Base-by-base conservation (phyloP, 2,797 vertebrate species). In the Ceyx erithaca region DNA sequence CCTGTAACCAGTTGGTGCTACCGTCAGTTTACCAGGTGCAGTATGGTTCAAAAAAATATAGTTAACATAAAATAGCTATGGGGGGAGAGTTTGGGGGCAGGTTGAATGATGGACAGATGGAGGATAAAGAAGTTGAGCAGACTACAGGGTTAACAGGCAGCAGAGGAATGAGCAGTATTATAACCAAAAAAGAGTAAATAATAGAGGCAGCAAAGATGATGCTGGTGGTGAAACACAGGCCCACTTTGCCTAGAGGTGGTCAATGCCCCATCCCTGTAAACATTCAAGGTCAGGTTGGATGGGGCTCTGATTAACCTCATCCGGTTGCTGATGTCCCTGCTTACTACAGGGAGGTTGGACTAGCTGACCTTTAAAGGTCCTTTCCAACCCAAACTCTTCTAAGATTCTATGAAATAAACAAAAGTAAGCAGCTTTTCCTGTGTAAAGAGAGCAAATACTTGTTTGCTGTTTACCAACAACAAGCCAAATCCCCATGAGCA, bases 281-380 rank as follows among this genome's bases (percentile, higher is more conserved):
- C 7, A 20, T 58, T 33, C 37, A 3, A 43, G 40, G 35, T 8
- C 52, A 70, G 46, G 63, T 2, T 70, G 57, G 40, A 41, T 0
- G 0, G 46, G 40, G 28, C 33, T 49, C 20, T 66, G 59, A 67
- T 28, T n/a, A 70, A 61, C 33, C n/a, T 9, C 28, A 10, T 23
- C 5, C 10, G 12, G 35, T 20, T 25, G 12, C 57, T 40, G 25
- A 30, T 17, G 26, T 23, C 72, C 17, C 23, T 62, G n/a, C 4
- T 26, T 1, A 7, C 2, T 1, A 37, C 35, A 51, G 35, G 17
- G n/a, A 14, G 4, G 6, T 19, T 33, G 59, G 37, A 35, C 14
- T 20, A 28, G 25, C 2, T 57, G 25, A 2, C 7, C 5, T 91
- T 20, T 21, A 9, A 45, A 63, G 18, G 37, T 69, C 35, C 15